phyloP scores from a whole-genome alignment of 2,797 vertebrate species.

The Novumbra hubbsi region DNA sequence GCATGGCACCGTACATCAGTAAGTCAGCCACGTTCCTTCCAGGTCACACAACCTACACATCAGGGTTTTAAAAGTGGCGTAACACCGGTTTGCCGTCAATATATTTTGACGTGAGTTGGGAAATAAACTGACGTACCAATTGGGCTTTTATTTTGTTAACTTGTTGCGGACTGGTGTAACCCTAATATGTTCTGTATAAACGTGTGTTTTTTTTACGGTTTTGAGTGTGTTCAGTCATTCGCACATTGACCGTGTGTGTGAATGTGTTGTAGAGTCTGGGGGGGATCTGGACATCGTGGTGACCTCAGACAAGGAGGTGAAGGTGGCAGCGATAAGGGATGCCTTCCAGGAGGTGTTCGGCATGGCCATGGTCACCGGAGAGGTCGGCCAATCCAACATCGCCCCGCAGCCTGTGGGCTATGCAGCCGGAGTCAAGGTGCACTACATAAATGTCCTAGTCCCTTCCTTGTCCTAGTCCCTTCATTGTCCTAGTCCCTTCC shows the following conservation, averaged over 20 bases:
- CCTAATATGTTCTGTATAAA: neutral
- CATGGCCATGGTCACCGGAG: conserved; percentile 89
- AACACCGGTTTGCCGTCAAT: too few species aligned
- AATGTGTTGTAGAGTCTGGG: conserved; percentile 80
- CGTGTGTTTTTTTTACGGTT: conserved; percentile 15
- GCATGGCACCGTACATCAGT: conserved; percentile 98
- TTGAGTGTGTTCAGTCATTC: neutral
- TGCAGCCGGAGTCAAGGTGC: conserved; percentile 91
- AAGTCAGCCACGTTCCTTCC: conserved; percentile 51
- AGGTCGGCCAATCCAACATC: conserved; percentile 89
- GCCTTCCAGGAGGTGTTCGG: conserved; percentile 97
- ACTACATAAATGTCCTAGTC: too few species aligned
- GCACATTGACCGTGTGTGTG: conserved; percentile 9
- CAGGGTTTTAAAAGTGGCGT: neutral
- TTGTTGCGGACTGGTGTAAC: neutral
- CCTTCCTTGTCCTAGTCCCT: too few species aligned
- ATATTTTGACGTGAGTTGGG: too few species aligned
- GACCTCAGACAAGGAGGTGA: conserved; percentile 88
- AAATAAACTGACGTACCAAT: neutral
- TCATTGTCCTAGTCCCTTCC: too few species aligned
- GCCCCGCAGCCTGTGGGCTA: conserved; percentile 96
- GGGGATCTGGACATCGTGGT: conserved; percentile 94
- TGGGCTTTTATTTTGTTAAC: neutral
- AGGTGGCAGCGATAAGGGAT: conserved; percentile 87
- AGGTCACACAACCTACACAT: too few species aligned